These are phyloP conservation scores for Nomada fucata DNA, from an alignment of 2,888 invertebrate species.

Conservation along the genomic window DNA sequence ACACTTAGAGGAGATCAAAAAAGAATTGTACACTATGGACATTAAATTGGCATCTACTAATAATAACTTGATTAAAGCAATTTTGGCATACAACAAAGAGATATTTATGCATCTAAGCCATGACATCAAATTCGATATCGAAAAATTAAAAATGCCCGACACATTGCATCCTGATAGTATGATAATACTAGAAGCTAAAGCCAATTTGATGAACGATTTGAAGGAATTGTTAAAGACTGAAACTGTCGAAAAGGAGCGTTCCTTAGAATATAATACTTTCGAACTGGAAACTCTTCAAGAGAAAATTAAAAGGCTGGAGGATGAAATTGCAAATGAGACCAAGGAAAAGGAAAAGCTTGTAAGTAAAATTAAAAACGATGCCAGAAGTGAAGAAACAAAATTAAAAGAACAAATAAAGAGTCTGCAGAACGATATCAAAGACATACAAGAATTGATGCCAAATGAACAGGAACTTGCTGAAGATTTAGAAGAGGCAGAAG, in stretches of 20 bases:
- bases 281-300: conserved; percentile 70
- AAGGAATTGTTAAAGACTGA: conserved; percentile 62
- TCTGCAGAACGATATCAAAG: conserved; percentile 65
- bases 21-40: conserved; percentile 77
- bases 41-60: conserved; percentile 75
- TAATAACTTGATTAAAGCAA: conserved; percentile 73
- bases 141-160: conserved; percentile 77
- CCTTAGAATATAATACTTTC: conserved; percentile 46
- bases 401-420: conserved; percentile 72
- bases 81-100: conserved; percentile 78
- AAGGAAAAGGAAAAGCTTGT: conserved; percentile 68
- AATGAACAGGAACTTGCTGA: conserved; percentile 46
- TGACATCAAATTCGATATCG: conserved; percentile 63
- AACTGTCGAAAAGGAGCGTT: conserved; percentile 36
- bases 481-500: conserved; percentile 70
- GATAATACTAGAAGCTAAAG: conserved; percentile 63
- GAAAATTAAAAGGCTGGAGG: conserved; percentile 54
- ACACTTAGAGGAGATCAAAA: conserved; percentile 76
- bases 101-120: conserved; percentile 72
- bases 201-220: conserved; percentile 53
- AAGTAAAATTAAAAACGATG: conserved; percentile 63
- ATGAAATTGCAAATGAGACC: conserved; percentile 64
- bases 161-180: conserved; percentile 65
- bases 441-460: conserved; percentile 62
- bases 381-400: conserved; percentile 67